Base-by-base conservation (phyloP, 2,113 vertebrate species). In the Donacobius atricapilla region DNA sequence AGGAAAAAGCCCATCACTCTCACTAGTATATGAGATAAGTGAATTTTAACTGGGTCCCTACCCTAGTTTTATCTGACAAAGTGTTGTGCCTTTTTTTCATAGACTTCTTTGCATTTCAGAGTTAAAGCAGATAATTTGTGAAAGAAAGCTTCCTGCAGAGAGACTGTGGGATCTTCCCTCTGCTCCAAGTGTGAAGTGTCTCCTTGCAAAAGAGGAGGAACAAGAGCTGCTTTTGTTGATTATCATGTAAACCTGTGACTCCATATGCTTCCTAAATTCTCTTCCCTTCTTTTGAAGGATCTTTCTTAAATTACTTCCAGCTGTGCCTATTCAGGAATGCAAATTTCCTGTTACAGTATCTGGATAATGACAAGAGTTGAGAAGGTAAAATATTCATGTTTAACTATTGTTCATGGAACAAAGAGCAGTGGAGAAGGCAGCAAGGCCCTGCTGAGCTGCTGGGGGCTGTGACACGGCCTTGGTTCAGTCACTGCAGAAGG, bases 201-300 rank as follows among this genome's bases (percentile, higher is more conserved):
- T 92, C 58, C 70, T n/a, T 85, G n/a, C 39, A 72, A 91, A 94
- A 79, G 63, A 85, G 64, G 87, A 82, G 70, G 83, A 91, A 96
- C 77, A 94, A 94, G 83, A 90, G 76, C n/a, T 2, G 51, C 86
- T 93, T 96, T 87, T 93, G 77, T 94, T 96, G 91, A 93, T 97
- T 97, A 93, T 96, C 94, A 93, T 96, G 96, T 95, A 97, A 98
- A 94, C 96, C 89, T 86, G 33, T 64, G 56, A 69, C 83, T 94
- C 95, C 87, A 84, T 95, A 90, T 90, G 83, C 81, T 90, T 33
- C 84, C 88, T 88, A 92, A 93, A 93, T 84, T 95, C 66, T 71
- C 78, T 65, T 57, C 47, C 91, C 70, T 89, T 68, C 47, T 63
- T 95, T 83, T 86, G 65, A 90, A 90, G 51, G 31, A 57, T 78